Evolutionary conservation across 1,140 invertebrate genomes (phyloP), one percentile per base, ranked within the genome.

Genomic region (Dermatophagoides farinae): DNA sequence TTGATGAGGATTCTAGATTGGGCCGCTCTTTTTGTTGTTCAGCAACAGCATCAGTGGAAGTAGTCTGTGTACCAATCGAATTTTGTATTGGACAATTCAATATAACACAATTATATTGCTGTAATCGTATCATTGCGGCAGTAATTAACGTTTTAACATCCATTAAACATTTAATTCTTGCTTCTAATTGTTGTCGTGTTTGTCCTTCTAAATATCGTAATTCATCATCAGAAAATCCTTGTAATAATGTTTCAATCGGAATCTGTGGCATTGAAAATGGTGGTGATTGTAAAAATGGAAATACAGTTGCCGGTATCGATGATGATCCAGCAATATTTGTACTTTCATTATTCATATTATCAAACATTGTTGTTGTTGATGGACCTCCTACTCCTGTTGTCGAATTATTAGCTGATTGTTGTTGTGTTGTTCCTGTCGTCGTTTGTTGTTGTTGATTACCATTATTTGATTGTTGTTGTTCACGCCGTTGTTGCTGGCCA

Each of bases 111-210:
- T 80, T 81, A 72, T 92, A 92, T 70, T 93, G 88, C 65, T 86
- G 81, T 79, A 93, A 88, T 71, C 91, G 80, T 23, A 87, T 71
- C 61, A 87, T 81, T 44, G 88, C 86, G 22, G 87, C 85, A 73
- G 93, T 88, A 61, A 95, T 70, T 71, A 95, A 78, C 0, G 83
- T 75, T 71, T 86, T 82, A 64, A 95, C 88, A 73, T 93, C 88
- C 49, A 80, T 75, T 25, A 95, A 73, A 68, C 83, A 81, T 70
- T 83, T 80, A 57, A 98, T 81, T 61, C 95, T 77, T 8, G 89
- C 88, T 70, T 96, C 89, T 31, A 97, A 78, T 65, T 88, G 82
- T 67, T 82, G 77, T 65, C 91, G 76, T 65, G 89, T 80, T 61
- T 79, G 80, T 31, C 89, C 88, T 72, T 97, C 95, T 82, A 97